These are phyloP conservation scores for Flexamia atlantica DNA, from an alignment of 2,888 invertebrate species.

Conservation along the genomic window DNA sequence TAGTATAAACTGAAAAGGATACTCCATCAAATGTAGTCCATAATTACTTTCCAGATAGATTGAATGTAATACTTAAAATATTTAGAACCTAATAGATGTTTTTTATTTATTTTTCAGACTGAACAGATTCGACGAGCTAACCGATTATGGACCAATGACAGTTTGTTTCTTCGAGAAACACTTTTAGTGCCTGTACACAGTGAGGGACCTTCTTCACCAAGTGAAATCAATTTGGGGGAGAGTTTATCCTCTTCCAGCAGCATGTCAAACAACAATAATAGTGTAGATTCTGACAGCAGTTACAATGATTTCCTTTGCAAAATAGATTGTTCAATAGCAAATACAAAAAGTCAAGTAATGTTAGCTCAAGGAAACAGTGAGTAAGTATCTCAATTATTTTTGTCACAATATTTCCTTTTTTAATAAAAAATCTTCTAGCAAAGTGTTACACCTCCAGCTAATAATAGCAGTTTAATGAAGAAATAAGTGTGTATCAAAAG, in stretches of 20 bases:
- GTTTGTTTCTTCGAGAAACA: slow-evolving; percentile 93
- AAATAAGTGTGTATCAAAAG: too few species aligned
- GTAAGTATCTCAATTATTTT: slow-evolving; percentile 79
- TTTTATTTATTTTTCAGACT: slow-evolving; percentile 81
- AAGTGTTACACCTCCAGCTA: too few species aligned
- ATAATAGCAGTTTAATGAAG: too few species aligned
- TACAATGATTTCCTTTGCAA: slow-evolving; percentile 89
- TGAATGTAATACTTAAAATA: too few species aligned
- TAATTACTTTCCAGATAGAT: too few species aligned
- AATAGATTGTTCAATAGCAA: slow-evolving; percentile 91
- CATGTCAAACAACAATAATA: slow-evolving; percentile 63
- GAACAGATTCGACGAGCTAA: slow-evolving; percentile 96
- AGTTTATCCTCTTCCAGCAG: slow-evolving; percentile 71
- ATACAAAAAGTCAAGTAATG: slow-evolving; percentile 89
- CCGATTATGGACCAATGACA: slow-evolving; percentile 94
- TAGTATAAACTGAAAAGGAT: too few species aligned
- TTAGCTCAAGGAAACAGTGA: slow-evolving; percentile 88
- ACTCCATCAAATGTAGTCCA: too few species aligned
- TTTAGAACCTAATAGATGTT: background rate
- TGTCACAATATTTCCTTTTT: too few species aligned
- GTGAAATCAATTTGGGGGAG: slow-evolving; percentile 64
- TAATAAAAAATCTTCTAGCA: too few species aligned
- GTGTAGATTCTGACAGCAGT: slow-evolving; percentile 78
- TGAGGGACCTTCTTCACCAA: slow-evolving; percentile 78
- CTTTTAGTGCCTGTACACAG: slow-evolving; percentile 90